These are phyloP conservation scores for Drosophila kanapiae DNA, from an alignment of 1,140 invertebrate species.

Conservation along the genomic window DNA sequence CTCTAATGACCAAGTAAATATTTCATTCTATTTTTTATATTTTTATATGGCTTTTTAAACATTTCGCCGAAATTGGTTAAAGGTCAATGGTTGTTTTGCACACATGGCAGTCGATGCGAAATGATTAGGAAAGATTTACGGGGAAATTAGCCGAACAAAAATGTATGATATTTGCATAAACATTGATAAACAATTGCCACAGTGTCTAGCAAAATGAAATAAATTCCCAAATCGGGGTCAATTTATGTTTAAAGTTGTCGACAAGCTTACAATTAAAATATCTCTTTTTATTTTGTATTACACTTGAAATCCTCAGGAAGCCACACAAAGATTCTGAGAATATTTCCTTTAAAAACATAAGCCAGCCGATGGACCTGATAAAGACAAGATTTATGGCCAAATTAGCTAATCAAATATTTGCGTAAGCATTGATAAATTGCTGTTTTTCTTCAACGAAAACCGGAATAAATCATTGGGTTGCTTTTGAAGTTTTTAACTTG, in stretches of 20 bases:
- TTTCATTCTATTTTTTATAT: slow-evolving; percentile 59
- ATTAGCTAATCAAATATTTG: slow-evolving; percentile 23
- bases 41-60: slow-evolving; percentile 53
- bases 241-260: slow-evolving; percentile 12
- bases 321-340: neutral
- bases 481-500: slow-evolving; percentile 9
- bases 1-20: slow-evolving; percentile 62
- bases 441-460: slow-evolving; percentile 8
- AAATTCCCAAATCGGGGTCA: neutral
- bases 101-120: slow-evolving; percentile 18
- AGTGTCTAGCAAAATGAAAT: slow-evolving; percentile 8
- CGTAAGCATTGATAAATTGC: slow-evolving; percentile 24
- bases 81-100: slow-evolving; percentile 49
- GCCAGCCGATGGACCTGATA: slow-evolving; percentile 6
- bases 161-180: slow-evolving; percentile 12
- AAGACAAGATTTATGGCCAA: slow-evolving; percentile 20
- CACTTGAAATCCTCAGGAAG: neutral
- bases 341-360: slow-evolving; percentile 3
- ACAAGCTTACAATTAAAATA: neutral
- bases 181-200: slow-evolving; percentile 15
- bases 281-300: no score
- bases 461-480: slow-evolving; percentile 8
- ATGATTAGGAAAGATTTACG: slow-evolving; percentile 34
- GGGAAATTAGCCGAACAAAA: slow-evolving; percentile 17
- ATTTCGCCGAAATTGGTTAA: slow-evolving; percentile 48